Percentiles rank a stretch among this genome's conserved stretches.
Conservation (phyloP, 2,888 invertebrate genomes). For the Ganaspis brasiliensis region DNA sequence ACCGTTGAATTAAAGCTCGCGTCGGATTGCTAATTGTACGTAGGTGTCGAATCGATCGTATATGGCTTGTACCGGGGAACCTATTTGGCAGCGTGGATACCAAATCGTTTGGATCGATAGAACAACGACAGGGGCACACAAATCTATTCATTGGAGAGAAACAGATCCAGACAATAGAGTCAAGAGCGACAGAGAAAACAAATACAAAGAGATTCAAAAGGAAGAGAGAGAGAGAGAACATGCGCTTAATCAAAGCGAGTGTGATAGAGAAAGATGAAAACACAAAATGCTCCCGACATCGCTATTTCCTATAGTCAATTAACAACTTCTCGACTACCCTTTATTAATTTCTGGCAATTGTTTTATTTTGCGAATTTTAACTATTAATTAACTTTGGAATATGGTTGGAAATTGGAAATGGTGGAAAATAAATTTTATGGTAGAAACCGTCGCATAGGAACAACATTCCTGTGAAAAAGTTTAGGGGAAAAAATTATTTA, state of each 20-base stretch:
- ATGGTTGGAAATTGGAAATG: too few relatives aligned
- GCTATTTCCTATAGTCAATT: background rate
- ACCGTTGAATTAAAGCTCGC: slow-evolving; percentile 72
- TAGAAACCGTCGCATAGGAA: too few relatives aligned
- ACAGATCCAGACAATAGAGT: slow-evolving; percentile 22
- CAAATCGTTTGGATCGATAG: slow-evolving; percentile 59
- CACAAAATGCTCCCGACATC: background rate
- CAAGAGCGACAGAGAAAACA: slow-evolving; percentile 3
- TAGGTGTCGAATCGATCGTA: slow-evolving; percentile 62
- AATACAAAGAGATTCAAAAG: background rate
- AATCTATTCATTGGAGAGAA: slow-evolving; percentile 35
- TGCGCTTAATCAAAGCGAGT: background rate
- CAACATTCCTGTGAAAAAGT: too few relatives aligned
- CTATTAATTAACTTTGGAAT: too few relatives aligned
- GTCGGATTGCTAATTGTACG: slow-evolving; percentile 65
- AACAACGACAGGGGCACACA: slow-evolving; percentile 37
- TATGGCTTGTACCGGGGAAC: slow-evolving; percentile 54
- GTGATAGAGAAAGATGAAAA: background rate
- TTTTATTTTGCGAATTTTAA: too few relatives aligned
- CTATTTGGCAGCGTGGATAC: slow-evolving; percentile 58
- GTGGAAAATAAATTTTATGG: too few relatives aligned
- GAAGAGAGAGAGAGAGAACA: background rate
- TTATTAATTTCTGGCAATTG: too few relatives aligned
- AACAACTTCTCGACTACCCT: background rate
- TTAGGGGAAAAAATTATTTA: too few relatives aligned